Percentiles rank a stretch among this genome's conserved stretches.
Evolutionary conservation across 1,140 invertebrate species (phyloP).

Genomic region (Apocrypta bakeri): DNA sequence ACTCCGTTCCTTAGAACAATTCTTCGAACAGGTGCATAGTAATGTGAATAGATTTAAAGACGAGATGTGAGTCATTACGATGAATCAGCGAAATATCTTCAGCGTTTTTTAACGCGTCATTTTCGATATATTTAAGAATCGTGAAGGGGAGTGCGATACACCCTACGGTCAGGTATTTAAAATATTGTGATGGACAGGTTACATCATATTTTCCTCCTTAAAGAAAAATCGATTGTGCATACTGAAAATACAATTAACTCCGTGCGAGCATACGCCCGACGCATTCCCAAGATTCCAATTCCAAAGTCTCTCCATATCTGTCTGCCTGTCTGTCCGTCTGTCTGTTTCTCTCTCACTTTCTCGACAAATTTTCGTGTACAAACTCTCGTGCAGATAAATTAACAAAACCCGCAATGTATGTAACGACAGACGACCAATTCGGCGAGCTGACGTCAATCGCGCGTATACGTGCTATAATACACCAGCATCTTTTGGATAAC

Average conservation of each 20-base stretch:
- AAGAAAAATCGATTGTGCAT: background rate
- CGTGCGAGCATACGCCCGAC: background rate
- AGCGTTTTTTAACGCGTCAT: background rate
- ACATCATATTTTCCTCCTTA: background rate
- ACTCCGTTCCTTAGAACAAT: background rate
- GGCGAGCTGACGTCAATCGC: too few species aligned
- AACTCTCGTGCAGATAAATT: too few species aligned
- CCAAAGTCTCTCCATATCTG: too few species aligned
- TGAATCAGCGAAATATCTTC: background rate
- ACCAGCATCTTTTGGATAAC: background rate
- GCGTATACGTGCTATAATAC: too few species aligned
- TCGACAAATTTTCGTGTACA: background rate
- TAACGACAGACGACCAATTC: too few species aligned
- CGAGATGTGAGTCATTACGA: background rate
- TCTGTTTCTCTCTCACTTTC: background rate
- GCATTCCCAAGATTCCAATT: background rate
- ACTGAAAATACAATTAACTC: background rate
- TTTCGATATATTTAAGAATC: conserved; percentile 12
- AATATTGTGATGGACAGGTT: conserved; percentile 19
- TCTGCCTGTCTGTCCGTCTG: too few species aligned
- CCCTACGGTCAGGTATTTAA: conserved; percentile 28
- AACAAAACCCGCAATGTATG: too few species aligned
- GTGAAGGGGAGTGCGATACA: background rate
- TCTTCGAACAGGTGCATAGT: background rate
- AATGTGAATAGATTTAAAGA: background rate